Evolutionary conservation across 2,888 invertebrate genomes (phyloP), one percentile per base, ranked within the genome.

Genomic region (Drosophila kambysellisi): DNA sequence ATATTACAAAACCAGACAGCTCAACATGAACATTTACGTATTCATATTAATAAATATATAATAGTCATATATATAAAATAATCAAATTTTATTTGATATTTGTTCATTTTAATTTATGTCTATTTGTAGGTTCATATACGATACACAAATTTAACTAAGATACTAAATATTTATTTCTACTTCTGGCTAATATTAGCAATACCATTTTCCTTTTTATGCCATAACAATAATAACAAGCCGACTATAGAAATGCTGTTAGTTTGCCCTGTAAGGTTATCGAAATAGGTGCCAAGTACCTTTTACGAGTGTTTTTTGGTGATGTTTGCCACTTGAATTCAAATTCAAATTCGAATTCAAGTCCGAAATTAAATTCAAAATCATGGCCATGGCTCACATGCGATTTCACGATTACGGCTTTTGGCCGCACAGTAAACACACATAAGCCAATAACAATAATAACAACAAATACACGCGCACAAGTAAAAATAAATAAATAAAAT

Each of bases 351-450:
- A 76, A 79, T 79, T 79, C 82, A 59, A 74, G 68, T 54, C 53
- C 71, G 53, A 80, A 82, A 67, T 70, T 69, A 69, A 79, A 82
- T 74, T 89, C 88, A 86, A 90, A 90, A 86, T 86, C 86, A 86
- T 90, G 86, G 86, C 87, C 86, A 86, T 83, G 89, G 87, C 86
- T 82, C 83, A 76, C 90, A 86, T 86, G 86, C 89, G 90, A 86
- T 83, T 83, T 76, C 71, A 74, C 90, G 90, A 85, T 89, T 88
- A 73, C 65, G 77, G 71, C 73, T 81, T 85, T 82, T 74, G 56
- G 60, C 58, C 63, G 69, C 52, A 70, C 51, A 67, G 61, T 63
- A 59, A 75, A 61, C 30, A 51, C 63, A 56, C 56, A 57, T 48
- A 69, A 59, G 39, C 50, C 79, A 69, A 78, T 61, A 73, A 29